phyloP scores from a whole-genome alignment of 2,888 invertebrate genomes.

The Polydrusus tereticollis region DNA sequence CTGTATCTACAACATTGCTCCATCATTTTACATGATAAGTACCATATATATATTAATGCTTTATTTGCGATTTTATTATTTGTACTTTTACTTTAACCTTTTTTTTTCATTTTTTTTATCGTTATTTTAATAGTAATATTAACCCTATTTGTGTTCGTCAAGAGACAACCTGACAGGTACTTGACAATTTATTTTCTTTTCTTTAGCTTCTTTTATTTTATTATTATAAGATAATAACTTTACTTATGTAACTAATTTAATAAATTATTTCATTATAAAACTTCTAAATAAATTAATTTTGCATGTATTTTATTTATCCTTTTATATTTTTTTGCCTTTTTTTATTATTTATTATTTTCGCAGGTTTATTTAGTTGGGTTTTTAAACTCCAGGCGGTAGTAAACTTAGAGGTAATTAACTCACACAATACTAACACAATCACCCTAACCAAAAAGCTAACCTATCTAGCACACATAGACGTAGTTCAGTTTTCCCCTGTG shows the following conservation, averaged over 20 bases:
- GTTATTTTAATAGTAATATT: too few relatives aligned
- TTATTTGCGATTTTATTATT: not conserved
- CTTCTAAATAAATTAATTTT: not conserved
- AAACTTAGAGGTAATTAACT: conserved; percentile 56
- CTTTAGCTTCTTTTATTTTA: not conserved
- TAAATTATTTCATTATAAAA: not conserved
- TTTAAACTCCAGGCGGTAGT: conserved; percentile 52
- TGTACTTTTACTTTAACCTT: conserved; percentile 43
- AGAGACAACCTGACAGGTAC: not conserved
- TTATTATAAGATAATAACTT: not conserved
- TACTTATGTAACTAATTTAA: conserved; percentile 3
- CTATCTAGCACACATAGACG: conserved; percentile 52
- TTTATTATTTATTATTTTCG: conserved; percentile 56
- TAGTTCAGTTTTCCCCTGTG: conserved; percentile 58
- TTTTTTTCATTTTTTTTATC: conserved; percentile 53
- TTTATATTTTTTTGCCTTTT: conserved; percentile 51
- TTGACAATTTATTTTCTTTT: not conserved
- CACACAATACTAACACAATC: conserved; percentile 43
- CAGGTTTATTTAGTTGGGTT: conserved; percentile 54
- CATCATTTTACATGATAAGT: conserved; percentile 9
- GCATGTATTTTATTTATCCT: conserved; percentile 35
- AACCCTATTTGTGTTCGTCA: conserved; percentile 51
- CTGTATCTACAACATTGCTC: conserved; percentile 36
- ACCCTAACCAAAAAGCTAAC: conserved; percentile 51
- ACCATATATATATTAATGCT: not conserved